A percentile compares a stretch with the other conserved stretches of the same genome.
These are phyloP conservation scores for Protomyctophum bolini DNA, from an alignment of 2,113 vertebrate genomes.

Conservation along the genomic window DNA sequence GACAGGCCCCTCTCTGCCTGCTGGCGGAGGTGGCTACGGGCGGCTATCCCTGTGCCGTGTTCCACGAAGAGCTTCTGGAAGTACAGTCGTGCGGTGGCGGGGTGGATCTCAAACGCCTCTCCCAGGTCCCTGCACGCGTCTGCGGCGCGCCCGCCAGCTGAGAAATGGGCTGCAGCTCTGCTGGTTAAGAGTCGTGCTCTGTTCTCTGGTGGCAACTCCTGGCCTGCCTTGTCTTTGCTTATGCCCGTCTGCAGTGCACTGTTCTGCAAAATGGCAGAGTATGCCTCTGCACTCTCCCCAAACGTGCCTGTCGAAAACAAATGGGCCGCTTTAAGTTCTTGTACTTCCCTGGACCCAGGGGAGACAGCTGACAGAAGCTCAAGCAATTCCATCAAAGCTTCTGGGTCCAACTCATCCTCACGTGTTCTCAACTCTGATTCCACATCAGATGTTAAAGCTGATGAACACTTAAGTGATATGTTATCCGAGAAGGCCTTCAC, in stretches of 20 bases:
- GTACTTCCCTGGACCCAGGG: conserved; percentile 61
- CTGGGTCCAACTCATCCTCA: conserved; percentile 20
- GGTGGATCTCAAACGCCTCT: conserved; percentile 81
- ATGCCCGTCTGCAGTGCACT: conserved; percentile 2
- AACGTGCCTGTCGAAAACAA: conserved; percentile 76
- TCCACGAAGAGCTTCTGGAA: conserved; percentile 81
- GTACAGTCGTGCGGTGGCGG: conserved; percentile 70
- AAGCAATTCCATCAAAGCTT: conserved; percentile 56
- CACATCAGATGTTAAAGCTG: conserved; percentile 26
- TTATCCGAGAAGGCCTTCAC: conserved; percentile 71
- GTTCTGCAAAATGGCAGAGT: conserved; percentile 70
- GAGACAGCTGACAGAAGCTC: conserved; percentile 81
- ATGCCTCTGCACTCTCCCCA: conserved; percentile 78
- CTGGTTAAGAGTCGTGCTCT: conserved; percentile 75
- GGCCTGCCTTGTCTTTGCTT: conserved; percentile 26
- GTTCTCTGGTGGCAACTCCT: conserved; percentile 46
- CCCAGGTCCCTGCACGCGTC: conserved; percentile 83
- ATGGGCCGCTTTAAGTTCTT: conserved; percentile 69
- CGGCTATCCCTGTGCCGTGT: conserved; percentile 62
- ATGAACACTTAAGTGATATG: conserved; percentile 35
- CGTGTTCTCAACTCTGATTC: conserved; percentile 8
- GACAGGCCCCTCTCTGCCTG: conserved; percentile 81
- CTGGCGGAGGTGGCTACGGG: conserved; percentile 71
- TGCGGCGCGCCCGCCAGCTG: conserved; percentile 62
- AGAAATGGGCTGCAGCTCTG: conserved; percentile 83